phyloP scores from a whole-genome alignment of 2,113 vertebrate genomes.

The Trogon surrucura region DNA sequence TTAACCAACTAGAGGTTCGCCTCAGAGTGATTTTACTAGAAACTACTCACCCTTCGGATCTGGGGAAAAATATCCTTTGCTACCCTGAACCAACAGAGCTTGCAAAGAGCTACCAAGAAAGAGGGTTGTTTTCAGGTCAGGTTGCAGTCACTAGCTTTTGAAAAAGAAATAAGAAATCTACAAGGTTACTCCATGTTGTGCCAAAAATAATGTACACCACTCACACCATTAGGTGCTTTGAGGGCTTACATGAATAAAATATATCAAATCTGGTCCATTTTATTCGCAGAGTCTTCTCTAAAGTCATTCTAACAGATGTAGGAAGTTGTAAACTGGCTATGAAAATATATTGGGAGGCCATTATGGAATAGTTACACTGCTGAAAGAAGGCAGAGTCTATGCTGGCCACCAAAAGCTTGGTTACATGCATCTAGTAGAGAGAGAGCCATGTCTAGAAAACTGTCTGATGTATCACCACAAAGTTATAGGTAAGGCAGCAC shows the following conservation, averaged over 20 bases:
- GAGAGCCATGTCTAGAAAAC: neutral
- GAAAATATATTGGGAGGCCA: conserved; percentile 17
- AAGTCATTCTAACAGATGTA: neutral
- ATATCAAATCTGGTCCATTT: neutral
- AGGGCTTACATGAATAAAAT: conserved; percentile 45
- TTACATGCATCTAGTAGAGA: neutral
- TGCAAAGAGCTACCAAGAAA: neutral
- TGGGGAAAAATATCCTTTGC: neutral
- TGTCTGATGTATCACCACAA: neutral
- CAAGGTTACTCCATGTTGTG: neutral
- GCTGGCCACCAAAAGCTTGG: neutral
- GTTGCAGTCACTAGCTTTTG: neutral
- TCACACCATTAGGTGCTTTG: neutral
- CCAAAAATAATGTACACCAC: neutral
- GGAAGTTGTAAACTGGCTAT: conserved; percentile 27
- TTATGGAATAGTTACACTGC: neutral
- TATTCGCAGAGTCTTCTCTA: conserved; percentile 22
- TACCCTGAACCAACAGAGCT: neutral
- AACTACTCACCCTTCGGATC: neutral
- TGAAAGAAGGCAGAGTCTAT: neutral
- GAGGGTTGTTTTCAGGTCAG: neutral
- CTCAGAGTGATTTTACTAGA: neutral
- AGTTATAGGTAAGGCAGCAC: neutral
- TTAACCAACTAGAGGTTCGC: neutral
- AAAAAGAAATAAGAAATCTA: neutral